phyloP scores from a whole-genome alignment of 53 echinoderm and acorn worm species.

The Antedon mediterranea region DNA sequence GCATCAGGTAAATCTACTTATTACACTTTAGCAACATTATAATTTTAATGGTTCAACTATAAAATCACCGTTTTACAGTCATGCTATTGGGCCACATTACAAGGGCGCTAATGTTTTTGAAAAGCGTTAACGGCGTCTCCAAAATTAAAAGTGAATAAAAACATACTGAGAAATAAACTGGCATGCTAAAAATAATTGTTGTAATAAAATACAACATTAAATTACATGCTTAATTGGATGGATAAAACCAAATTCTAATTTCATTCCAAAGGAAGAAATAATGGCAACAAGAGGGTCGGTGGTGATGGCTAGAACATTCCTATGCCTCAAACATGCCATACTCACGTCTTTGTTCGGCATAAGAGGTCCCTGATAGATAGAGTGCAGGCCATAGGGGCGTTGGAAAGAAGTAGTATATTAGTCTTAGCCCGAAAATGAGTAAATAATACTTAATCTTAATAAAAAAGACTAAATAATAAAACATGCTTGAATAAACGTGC shows the following conservation, averaged over 20 bases:
- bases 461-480: not conserved
- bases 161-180: not conserved
- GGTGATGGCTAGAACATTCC: not conserved
- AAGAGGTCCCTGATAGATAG: not conserved
- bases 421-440: not conserved
- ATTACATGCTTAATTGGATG: not conserved
- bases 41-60: not conserved
- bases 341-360: not conserved
- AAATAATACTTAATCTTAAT: not conserved
- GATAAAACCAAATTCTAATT: not conserved
- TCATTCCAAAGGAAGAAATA: not conserved
- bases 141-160: not conserved
- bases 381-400: not conserved
- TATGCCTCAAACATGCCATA: not conserved
- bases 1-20: no score
- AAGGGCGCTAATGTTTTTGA: not conserved
- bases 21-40: no score
- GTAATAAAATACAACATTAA: not conserved
- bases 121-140: not conserved
- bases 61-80: not conserved
- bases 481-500: not conserved
- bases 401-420: not conserved
- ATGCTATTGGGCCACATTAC: not conserved
- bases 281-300: not conserved
- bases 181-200: not conserved